Evolutionary conservation across 2,888 invertebrate genomes (phyloP), one percentile per base, ranked within the genome.

Genomic region (Papilio protenor): DNA sequence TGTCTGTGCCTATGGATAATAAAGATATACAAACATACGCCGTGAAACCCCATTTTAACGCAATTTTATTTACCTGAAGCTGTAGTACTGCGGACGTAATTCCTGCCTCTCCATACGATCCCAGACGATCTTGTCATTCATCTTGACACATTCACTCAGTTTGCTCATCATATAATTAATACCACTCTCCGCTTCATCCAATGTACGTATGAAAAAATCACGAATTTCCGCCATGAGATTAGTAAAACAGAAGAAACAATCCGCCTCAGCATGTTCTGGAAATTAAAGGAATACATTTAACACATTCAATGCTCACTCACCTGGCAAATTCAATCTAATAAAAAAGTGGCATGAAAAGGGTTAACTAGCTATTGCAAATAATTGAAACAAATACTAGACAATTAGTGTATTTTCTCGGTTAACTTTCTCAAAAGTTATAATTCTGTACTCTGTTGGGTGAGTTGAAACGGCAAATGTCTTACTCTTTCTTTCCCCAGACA

Each of bases 221-320:
- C 99, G 95, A 80, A 99, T 99, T 94, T 99, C 99, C 0, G 97
- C 97, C 99, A 99, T 99, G 74, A 99, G 93, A 89, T 98, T 98
- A 5, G 99, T 99, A 90, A 99, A 99, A 88, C 99, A 99, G 93
- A 99, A 99, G 92, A 99, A 99, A 80, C 98, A 97, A 89, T 99
- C 99, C 0, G 99, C 98, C 90, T 99, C 99, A 0, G 99, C 99
- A 90, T 97, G 95, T 87, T 97, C 99, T 98, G 91, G 55, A 91
- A 91, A 78, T 73, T 76, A 73, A 27, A 61, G 1, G n/a, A 45
- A n/a, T 3, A 66, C 16, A n/a, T 16, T n/a, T 10, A 11, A 11
- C 21, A 27, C 18, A 33, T 33, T 2, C 2, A 3, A 33, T 33
- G 33, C 33, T 33, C 1, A 33, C 5, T 33, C 33, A 33, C 23